Evolutionary conservation across 2,888 invertebrate genomes (phyloP).

Genomic region (Latheticus oryzae): DNA sequence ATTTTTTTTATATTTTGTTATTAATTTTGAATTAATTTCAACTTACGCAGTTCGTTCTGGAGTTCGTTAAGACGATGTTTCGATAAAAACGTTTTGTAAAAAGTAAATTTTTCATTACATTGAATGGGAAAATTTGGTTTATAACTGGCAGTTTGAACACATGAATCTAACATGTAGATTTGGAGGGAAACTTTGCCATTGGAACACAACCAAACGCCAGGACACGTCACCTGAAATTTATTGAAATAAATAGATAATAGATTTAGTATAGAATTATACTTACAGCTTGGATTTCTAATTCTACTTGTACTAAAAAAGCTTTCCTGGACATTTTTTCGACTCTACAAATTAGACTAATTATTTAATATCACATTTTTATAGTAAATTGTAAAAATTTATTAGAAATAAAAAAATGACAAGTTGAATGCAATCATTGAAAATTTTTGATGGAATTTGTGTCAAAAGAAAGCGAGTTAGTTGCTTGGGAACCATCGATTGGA

Average conservation of each 20-base stretch:
- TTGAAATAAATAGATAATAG: conserved; percentile 14
- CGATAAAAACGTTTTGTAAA: conserved; percentile 70
- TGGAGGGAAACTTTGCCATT: conserved; percentile 81
- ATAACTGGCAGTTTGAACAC: conserved; percentile 74
- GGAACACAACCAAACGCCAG: conserved; percentile 87
- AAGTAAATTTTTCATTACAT: conserved; percentile 78
- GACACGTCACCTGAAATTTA: conserved; percentile 76
- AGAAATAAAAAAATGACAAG: conserved; percentile 21
- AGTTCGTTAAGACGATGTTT: conserved; percentile 65
- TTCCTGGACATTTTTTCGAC: conserved; percentile 62
- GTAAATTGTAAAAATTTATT: conserved; percentile 2
- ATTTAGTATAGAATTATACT: too few species aligned
- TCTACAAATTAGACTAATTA: not conserved
- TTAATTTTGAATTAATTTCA: not conserved
- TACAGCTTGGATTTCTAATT: conserved; percentile 71
- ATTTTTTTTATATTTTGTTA: conserved; percentile 20
- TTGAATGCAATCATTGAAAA: conserved; percentile 24
- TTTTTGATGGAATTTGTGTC: conserved; percentile 22
- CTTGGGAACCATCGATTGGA: conserved; percentile 29
- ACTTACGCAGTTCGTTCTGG: conserved; percentile 64
- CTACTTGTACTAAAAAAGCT: conserved; percentile 70
- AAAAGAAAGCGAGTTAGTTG: conserved; percentile 18
- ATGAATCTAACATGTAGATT: conserved; percentile 76
- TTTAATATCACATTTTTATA: conserved; percentile 32
- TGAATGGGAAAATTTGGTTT: conserved; percentile 79